Conservation (phyloP, 2,113 vertebrate species). For the Eclectus roratus region DNA sequence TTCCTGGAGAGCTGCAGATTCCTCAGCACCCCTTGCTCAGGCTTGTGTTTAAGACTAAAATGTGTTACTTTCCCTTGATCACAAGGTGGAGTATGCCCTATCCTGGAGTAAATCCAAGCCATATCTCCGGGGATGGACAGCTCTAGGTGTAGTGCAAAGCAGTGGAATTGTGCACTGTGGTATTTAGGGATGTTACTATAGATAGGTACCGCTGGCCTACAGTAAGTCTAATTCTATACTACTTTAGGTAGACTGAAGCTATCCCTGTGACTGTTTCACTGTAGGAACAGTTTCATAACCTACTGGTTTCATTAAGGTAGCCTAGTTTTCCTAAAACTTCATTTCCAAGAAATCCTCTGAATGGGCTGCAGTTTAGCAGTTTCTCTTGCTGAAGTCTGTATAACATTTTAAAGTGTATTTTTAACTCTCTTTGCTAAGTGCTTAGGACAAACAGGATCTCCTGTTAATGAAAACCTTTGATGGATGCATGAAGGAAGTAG, state of each 20-base stretch:
- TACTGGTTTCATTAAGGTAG: neutral
- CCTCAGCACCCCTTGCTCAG: neutral
- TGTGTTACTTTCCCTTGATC: neutral
- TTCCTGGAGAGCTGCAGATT: neutral
- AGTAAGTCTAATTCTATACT: neutral
- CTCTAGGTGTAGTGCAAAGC: neutral
- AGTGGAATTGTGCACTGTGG: neutral
- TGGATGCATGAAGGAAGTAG: slow-evolving; percentile 40
- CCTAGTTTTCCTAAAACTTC: slow-evolving; percentile 12
- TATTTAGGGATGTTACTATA: neutral
- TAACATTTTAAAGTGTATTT: slow-evolving; percentile 2
- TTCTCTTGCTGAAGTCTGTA: neutral
- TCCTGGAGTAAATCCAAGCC: neutral
- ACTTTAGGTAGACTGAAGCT: neutral
- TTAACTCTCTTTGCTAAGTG: slow-evolving; percentile 15
- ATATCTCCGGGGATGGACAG: neutral
- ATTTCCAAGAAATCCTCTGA: neutral
- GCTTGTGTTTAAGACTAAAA: neutral
- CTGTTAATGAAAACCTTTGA: slow-evolving; percentile 47
- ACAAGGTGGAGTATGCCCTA: neutral
- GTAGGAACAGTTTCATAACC: neutral
- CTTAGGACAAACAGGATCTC: slow-evolving; percentile 42
- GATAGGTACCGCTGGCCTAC: neutral
- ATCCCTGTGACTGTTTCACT: neutral
- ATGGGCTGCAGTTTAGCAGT: neutral